Evolutionary conservation across 2,888 invertebrate genomes (phyloP), one percentile per base, ranked within the genome.

Genomic region (Polyploca ridens): DNA sequence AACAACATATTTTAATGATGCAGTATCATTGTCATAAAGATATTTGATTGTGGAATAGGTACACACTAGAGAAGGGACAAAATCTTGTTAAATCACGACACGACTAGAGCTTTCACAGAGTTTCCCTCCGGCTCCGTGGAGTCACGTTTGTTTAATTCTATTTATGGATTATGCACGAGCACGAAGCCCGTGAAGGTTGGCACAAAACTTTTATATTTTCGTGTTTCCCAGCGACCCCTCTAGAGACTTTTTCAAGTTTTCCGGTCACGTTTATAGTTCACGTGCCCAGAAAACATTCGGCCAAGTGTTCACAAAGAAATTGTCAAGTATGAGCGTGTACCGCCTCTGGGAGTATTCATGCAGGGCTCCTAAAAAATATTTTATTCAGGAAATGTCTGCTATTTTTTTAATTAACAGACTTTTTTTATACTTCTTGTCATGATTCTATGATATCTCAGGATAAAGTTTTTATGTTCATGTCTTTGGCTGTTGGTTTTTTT

Each of bases 121-220:
- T 67, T 68, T 69, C 54, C 54, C 54, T 54, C 16, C 54, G 19
- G 8, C 54, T 54, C n/a, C 19, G 10, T 54, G 35, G 59, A 33
- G 78, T 75, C 80, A 80, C 80, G 81, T 81, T 76, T 73, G 64
- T 68, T 68, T 76, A 73, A 78, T 78, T 76, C 70, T 81, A 76
- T 78, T 76, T 78, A 75, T 72, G 72, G 71, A 69, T 71, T 54
- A n/a, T 10, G 73, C 74, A 70, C 67, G 69, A 70, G 70, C 71
- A 74, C 74, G 69, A 61, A 66, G 19, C 64, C 60, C n/a, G 46
- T 46, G 66, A 57, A 59, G 58, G 60, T 65, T 61, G 62, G 64
- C 66, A 69, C 62, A 33, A 62, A 73, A 72, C 71, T 75, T 78
- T 73, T 70, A 71, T 67, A 66, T 71, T 71, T 72, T 66, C 62